phyloP scores from a whole-genome alignment of 1,140 invertebrate species.

The Caerostris darwini region DNA sequence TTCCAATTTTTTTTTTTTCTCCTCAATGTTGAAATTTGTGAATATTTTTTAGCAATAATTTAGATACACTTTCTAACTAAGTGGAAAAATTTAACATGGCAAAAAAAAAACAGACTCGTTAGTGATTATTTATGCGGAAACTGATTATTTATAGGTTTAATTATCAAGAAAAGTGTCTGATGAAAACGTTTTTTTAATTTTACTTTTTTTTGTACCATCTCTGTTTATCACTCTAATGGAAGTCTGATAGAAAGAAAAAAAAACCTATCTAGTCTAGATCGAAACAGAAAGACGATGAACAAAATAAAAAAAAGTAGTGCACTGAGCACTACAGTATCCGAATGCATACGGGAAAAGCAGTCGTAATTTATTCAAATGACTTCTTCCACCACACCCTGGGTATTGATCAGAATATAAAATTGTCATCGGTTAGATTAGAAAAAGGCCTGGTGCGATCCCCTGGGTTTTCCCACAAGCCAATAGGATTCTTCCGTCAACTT shows the following conservation, averaged over 20 bases:
- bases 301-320: not conserved
- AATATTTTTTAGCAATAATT: no score
- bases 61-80: no score
- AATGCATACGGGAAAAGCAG: slow-evolving; percentile 55
- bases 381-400: slow-evolving; percentile 73
- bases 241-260: not conserved
- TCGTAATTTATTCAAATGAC: slow-evolving; percentile 78
- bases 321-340: not conserved
- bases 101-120: no score
- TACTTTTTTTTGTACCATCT: not conserved
- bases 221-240: slow-evolving; percentile 34
- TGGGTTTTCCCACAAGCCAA: slow-evolving; percentile 58
- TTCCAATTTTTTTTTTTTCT: no score
- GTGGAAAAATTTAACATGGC: no score
- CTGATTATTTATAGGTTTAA: slow-evolving; percentile 9
- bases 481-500: slow-evolving; percentile 59
- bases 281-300: slow-evolving; percentile 1
- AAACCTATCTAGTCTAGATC: slow-evolving; percentile 7
- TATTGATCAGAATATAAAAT: slow-evolving; percentile 78
- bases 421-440: slow-evolving; percentile 77
- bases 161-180: not conserved
- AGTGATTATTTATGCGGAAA: not conserved
- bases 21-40: no score
- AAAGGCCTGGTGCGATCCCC: slow-evolving; percentile 46
- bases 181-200: not conserved